A percentile compares a stretch with the other conserved stretches of the same genome.
Evolutionary conservation across 2,113 vertebrate genomes (phyloP).

Genomic region (Neogobius melanostomus): DNA sequence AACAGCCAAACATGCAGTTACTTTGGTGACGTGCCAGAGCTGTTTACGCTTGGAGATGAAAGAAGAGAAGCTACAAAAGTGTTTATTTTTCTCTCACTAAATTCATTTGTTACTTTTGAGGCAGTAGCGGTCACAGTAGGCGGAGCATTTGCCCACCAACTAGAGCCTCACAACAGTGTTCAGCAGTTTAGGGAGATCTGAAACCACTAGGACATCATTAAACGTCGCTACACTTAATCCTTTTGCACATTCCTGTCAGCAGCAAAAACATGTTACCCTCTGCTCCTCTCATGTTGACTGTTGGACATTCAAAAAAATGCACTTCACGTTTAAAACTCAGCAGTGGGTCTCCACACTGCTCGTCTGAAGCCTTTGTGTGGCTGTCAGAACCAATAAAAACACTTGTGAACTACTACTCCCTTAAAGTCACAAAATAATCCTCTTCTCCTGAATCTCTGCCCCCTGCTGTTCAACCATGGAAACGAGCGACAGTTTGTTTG

Average conservation of each 20-base stretch:
- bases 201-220: conserved; percentile 21
- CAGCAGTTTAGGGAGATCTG: conserved; percentile 4
- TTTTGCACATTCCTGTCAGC: conserved; percentile 49
- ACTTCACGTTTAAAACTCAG: neutral
- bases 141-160: neutral
- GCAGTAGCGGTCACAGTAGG: neutral
- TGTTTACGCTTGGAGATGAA: neutral
- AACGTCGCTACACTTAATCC: conserved; percentile 28
- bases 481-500: neutral
- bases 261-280: conserved; percentile 21
- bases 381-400: conserved; percentile 4
- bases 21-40: neutral
- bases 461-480: conserved; percentile 15
- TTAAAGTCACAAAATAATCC: neutral
- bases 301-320: neutral
- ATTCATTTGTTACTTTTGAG: neutral
- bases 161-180: neutral
- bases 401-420: neutral
- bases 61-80: neutral
- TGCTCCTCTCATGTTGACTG: neutral
- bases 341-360: neutral
- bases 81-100: neutral
- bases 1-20: neutral
- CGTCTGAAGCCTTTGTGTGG: neutral
- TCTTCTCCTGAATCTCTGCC: neutral